Evolutionary conservation across 2,797 vertebrate species (phyloP), one percentile per base, ranked within the genome.

Genomic region (Sarcoramphus papa): DNA sequence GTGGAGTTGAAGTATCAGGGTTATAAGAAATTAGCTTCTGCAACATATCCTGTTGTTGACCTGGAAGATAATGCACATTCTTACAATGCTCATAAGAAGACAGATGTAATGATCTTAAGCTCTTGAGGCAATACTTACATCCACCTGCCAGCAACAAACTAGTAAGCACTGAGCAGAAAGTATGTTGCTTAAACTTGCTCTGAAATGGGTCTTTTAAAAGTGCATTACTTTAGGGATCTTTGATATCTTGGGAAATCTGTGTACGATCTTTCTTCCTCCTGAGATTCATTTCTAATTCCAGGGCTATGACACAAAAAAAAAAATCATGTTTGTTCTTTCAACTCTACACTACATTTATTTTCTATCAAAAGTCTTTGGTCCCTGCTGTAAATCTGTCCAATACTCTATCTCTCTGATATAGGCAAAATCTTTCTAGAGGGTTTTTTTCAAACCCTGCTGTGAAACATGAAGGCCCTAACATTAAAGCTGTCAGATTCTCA

Each of bases 341-440:
- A 77, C 28, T 78, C 63, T 59, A 67, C 40, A 82, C 45, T 59
- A 65, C 74, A 74, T 37, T 90, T 88, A 90, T 64, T 87, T 95
- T 93, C 85, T 41, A 72, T 77, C 67, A 87, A 64, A 96, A 94
- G 48, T 67, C 79, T 96, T 92, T 82, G n/a, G 94, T 89, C 67
- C 60, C 76, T 95, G 91, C 80, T 90, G 80, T 90, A 96, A 94
- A 96, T 95, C 90, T 92, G 53, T 53, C 79, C 56, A 90, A 57
- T 62, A 74, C 53, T 81, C 50, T 53, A 6, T 86, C 54, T 90
- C 65, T 83, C 81, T 91, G 92, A 94, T 78, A 88, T 0, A 90
- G 48, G 74, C 43, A 96, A 90, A 88, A 90, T 93, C 77, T 88
- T 93, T 85, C 43, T 45, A 69, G 50, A 91, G 45, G 8, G 6